phyloP scores from a whole-genome alignment of 2,113 vertebrate genomes.

The Stomatorhinus ivindoensis region DNA sequence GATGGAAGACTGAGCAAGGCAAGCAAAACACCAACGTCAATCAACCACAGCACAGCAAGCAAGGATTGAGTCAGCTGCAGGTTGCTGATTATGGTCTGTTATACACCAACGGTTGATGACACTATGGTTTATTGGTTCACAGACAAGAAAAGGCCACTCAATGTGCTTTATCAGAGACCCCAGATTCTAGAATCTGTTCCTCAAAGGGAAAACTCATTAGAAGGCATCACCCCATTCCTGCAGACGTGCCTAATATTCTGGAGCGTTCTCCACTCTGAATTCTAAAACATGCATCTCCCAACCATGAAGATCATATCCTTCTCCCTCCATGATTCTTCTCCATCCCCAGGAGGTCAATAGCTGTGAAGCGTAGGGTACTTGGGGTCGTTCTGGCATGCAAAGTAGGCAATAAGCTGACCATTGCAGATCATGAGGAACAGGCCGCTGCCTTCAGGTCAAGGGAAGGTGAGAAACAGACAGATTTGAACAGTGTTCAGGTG shows the following conservation, averaged over 20 bases:
- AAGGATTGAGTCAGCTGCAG: neutral
- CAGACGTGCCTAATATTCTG: neutral
- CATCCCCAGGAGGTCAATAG: constrained; percentile 33
- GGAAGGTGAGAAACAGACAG: neutral
- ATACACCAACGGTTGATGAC: neutral
- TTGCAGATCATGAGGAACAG: constrained; percentile 66
- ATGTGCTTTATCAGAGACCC: neutral
- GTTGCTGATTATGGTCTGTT: neutral
- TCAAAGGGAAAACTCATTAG: neutral
- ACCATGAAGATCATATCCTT: neutral
- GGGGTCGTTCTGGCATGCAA: constrained; percentile 51
- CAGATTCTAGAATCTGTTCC: neutral
- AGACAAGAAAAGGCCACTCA: neutral
- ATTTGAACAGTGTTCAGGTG: neutral
- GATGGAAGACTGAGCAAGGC: neutral
- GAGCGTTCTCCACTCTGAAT: neutral
- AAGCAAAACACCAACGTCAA: neutral
- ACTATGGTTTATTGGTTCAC: neutral
- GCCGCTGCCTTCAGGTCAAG: constrained; percentile 46
- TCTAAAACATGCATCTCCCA: neutral
- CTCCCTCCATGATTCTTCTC: neutral
- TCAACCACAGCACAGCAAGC: neutral
- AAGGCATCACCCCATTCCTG: neutral
- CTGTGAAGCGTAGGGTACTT: constrained; percentile 44
- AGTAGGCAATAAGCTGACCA: constrained; percentile 62